A percentile compares a stretch with the other conserved stretches of the same genome.
phyloP scores from a whole-genome alignment of 2,888 invertebrate species.

The Campaea margaritaria region DNA sequence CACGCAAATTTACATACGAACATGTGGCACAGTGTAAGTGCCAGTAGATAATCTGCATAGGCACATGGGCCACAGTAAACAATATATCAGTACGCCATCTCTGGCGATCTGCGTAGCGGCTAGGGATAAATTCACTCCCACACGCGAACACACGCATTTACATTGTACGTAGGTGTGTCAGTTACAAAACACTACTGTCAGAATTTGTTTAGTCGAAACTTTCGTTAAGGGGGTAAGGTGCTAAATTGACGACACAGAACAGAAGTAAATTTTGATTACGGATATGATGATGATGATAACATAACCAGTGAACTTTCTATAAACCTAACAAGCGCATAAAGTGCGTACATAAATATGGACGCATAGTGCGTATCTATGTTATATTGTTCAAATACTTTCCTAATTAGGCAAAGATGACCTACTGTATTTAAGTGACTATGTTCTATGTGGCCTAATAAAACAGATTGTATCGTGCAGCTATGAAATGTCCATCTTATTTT shows the following conservation, averaged over 20 bases:
- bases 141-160: no score
- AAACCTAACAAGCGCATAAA: no score
- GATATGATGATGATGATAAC: no score
- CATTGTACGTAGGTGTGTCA: no score
- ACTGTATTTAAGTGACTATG: slow-evolving; percentile 1
- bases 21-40: slow-evolving; percentile 42
- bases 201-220: no score
- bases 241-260: no score
- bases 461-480: slow-evolving; percentile 53
- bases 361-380: no score
- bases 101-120: not conserved
- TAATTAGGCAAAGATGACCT: not conserved
- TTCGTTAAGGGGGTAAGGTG: no score
- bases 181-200: no score
- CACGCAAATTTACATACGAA: slow-evolving; percentile 60
- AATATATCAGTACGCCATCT: not conserved
- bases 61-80: slow-evolving; percentile 24
- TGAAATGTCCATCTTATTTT: slow-evolving; percentile 66
- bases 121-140: no score
- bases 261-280: no score
- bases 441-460: slow-evolving; percentile 59
- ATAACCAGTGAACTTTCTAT: no score
- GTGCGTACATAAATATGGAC: not conserved
- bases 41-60: slow-evolving; percentile 30
- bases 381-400: not conserved